A percentile compares a stretch with the other conserved stretches of the same genome.
phyloP scores from a whole-genome alignment of 2,113 vertebrate species.

The Sinocyclocheilus maitianheensis region DNA sequence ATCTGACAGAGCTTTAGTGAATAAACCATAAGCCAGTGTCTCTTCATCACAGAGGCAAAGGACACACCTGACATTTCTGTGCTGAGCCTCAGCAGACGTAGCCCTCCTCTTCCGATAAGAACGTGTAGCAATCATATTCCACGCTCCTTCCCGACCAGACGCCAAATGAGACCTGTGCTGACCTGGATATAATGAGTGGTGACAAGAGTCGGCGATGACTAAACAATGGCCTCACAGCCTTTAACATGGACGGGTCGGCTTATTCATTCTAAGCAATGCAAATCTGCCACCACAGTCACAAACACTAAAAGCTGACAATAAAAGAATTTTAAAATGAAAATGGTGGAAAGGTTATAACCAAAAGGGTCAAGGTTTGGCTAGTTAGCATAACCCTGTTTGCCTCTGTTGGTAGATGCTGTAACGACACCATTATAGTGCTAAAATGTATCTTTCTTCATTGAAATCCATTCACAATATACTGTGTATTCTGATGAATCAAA shows the following conservation, averaged over 20 bases:
- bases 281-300: background rate
- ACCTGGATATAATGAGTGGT: background rate
- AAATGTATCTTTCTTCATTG: background rate
- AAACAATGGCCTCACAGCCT: background rate
- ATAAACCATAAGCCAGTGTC: slow-evolving; percentile 45
- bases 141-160: background rate
- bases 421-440: background rate
- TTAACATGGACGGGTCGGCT: background rate
- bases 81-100: slow-evolving; percentile 38
- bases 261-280: background rate
- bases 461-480: background rate
- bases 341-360: background rate
- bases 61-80: slow-evolving; percentile 43
- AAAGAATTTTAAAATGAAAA: background rate
- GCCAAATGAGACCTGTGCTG: background rate
- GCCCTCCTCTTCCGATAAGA: slow-evolving; percentile 31
- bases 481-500: background rate
- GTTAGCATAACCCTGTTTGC: background rate
- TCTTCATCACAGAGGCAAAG: slow-evolving; percentile 35
- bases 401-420: background rate
- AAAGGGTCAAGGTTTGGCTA: background rate
- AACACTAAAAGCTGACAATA: background rate
- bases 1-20: slow-evolving; percentile 37
- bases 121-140: slow-evolving; percentile 11
- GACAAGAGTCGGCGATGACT: background rate